Evolutionary conservation across 2,797 vertebrate species (phyloP).

Genomic region (Rhabdomys pumilio): DNA sequence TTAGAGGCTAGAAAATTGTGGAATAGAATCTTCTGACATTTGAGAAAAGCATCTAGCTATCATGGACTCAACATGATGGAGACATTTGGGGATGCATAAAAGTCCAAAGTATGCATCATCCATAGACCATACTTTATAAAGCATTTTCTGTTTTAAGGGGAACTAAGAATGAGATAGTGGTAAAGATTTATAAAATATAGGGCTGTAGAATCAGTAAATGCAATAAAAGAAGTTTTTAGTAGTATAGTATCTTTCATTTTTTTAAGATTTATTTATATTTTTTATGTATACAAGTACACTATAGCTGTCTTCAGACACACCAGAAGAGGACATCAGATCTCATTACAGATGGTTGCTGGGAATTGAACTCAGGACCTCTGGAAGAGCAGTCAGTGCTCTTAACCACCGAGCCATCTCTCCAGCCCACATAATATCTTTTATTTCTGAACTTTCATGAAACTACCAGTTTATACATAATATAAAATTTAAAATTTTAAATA

Average conservation of each 20-base stretch:
- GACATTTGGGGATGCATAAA: not conserved
- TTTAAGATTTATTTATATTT: no score
- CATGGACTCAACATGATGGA: not conserved
- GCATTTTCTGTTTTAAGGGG: not conserved
- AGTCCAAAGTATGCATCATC: not conserved
- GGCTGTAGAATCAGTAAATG: not conserved
- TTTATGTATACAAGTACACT: no score
- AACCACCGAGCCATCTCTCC: no score
- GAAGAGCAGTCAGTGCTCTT: no score
- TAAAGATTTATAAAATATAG: not conserved
- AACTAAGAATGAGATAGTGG: not conserved
- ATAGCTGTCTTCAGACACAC: no score
- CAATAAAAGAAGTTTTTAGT: not conserved
- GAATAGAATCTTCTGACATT: not conserved
- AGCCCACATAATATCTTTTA: no score
- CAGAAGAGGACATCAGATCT: no score
- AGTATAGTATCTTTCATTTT: not conserved
- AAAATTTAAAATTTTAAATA: slow-evolving; percentile 6
- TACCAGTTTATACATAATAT: not conserved
- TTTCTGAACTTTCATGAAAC: not conserved
- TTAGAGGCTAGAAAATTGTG: not conserved
- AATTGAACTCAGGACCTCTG: no score
- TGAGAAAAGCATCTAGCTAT: not conserved
- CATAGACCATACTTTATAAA: not conserved
- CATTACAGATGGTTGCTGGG: no score